Base-by-base conservation (phyloP, 2,113 vertebrate genomes). In the Columba janthina region DNA sequence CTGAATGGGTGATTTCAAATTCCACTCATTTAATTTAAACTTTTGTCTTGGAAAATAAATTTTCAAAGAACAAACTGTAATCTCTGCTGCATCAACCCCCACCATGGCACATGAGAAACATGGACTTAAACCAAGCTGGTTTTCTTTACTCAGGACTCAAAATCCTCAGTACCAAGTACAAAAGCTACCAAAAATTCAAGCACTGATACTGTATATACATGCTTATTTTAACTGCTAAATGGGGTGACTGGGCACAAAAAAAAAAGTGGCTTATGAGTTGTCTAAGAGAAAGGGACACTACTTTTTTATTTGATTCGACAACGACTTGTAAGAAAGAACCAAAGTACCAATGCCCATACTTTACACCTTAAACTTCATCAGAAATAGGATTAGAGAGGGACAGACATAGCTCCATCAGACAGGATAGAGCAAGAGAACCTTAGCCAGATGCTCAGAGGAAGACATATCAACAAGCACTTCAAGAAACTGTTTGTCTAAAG, bases 261-360 rank as follows among this genome's bases (percentile, higher is more conserved):
- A 28, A 2, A 46, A 46, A 5, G 44, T 6, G 3, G 2, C 7
- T 79, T 87, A 26, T 58, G 42, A 58, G 19, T 4, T 79, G 19
- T n/a, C 12, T 32, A 58, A 83, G 67, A 82, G 22, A 80, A 83
- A 51, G n/a, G 4, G 8, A 85, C 26, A 24, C 2, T 66, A 25
- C 17, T 12, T 25, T 81, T 78, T 69, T 61, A 60, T 48, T 60
- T 26, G 25, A 76, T 1, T 73, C 13, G 38, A 72, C 69, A 73
- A 34, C 6, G 15, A 73, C 9, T 5, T 3, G 0, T 12, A 70
- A 83, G 29, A 76, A 57, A 44, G 40, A 61, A 60, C 10, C 38
- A 61, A 57, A 73, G 7, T 5, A 38, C 3, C 3, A 40, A 8
- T 71, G 5, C 0, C 5, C 4, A 3, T 29, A 34, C 4, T 72